Base-by-base conservation (phyloP, 2,113 vertebrate genomes). In the Terrapene triunguis region DNA sequence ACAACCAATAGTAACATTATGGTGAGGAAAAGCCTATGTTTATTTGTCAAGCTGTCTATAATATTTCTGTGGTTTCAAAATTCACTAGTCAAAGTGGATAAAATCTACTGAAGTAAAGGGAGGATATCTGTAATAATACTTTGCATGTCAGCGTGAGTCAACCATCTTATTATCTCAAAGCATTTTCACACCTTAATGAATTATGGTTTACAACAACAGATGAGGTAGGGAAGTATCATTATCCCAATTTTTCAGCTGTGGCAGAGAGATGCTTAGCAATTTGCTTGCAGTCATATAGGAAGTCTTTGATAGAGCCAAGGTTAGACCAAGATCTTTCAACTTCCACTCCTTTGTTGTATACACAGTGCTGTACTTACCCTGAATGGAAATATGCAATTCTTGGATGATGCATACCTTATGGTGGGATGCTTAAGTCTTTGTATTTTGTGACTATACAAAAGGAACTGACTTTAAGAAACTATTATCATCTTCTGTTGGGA, bases 1-100 rank as follows among this genome's bases (percentile, higher is more conserved):
- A 1, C 87, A 94, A 72, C 91, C 82, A 95, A 92, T 94, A 90
- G 90, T 95, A 94, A 88, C 79, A 93, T 54, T 74, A 11, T 80
- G 85, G 12, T 88, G 87, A 93, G 88, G 84, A 90, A 82, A 80
- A 13, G 0, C 55, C 86, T 16, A 82, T 89, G 92, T 55, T 83
- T 89, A 55, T 90, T 92, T 96, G 92, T 91, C 91, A 96, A 0
- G n/a, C 59, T 50, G 12, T 51, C 85, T 29, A 62, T 24, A 88
- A 79, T 85, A 8, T 95, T 94, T 80, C 4, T 9, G n/a, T 44
- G 78, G 54, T 10, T 59, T 62, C 27, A 78, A 44, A 85, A 94
- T 88, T 54, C 92, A 72, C 44, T 44, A 50, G 57, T 29, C 22
- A 76, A 83, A 13, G 9, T 0, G 5, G 84, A 47, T 21, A 4